Base-by-base conservation (phyloP, 2,888 invertebrate species). In the Dascillus cervinus region DNA sequence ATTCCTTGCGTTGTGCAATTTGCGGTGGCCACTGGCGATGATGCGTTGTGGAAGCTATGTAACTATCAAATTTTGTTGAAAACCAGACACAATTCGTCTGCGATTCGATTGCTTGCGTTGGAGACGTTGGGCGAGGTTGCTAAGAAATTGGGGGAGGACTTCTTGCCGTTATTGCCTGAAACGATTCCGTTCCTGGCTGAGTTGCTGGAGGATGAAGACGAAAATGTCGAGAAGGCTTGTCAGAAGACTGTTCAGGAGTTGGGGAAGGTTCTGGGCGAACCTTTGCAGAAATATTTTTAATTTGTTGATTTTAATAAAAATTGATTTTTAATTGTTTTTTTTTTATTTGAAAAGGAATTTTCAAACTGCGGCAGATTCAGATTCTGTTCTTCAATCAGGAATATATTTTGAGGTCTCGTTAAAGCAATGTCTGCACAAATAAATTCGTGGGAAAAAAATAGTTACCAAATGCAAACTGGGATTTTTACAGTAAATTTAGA, bases 101-200 rank as follows among this genome's bases (percentile, higher is more conserved):
- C 79, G 56, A 83, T 90, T 56, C 73, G 89, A 31, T 69, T 87
- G 27, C 71, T 74, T 28, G 76, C 85, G 0, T 66, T 91, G 21
- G 73, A 79, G 42, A 78, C 79, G 40, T 66, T 88, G 44, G 79
- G 84, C 29, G 81, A 82, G 46, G 77, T 91, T 52, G 89, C 87
- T 2, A 75, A 77, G 26, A 88, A 85, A 56, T 68, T 95, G 2
- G 90, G 88, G 2, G 88, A 89, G 58, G 88, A 88, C 55, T 95
- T 90, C 66, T 71, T 90, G 48, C 80, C 89, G 0, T 70, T 95
- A 1, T 63, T 95, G 27, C 91, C 95, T 0, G 95, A 96, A 58
- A 90, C 91, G 3, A 84, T 95, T 39, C 94, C 94, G 0, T 94
- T 94, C 71, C 69, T 96, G 17, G 89, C 92, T 0, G 95, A 96